Evolutionary conservation across 2,888 invertebrate genomes (phyloP).

Genomic region (Macaria liturata): DNA sequence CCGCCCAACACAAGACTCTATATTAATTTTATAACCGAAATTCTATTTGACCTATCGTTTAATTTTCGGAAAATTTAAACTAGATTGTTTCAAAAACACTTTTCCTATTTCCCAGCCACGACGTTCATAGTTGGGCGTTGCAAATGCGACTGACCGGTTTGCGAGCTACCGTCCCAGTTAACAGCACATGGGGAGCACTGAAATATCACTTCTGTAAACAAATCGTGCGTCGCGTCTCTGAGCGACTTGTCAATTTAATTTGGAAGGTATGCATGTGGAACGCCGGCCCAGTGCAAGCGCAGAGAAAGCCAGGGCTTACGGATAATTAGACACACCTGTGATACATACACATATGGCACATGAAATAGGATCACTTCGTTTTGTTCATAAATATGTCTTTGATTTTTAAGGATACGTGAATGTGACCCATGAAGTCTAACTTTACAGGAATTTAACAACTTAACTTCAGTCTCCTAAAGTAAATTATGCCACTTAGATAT

Average conservation of each 20-base stretch:
- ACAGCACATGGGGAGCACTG: conserved; percentile 62
- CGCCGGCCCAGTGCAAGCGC: conserved; percentile 12
- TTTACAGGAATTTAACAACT: too few relatives aligned
- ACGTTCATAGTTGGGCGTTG: conserved; percentile 54
- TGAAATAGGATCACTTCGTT: too few relatives aligned
- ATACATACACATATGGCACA: not conserved
- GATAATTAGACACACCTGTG: conserved; percentile 1
- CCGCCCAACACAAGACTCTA: conserved; percentile 14
- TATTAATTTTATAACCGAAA: not conserved
- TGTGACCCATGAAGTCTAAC: too few relatives aligned
- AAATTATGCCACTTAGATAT: too few relatives aligned
- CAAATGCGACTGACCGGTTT: conserved; percentile 59
- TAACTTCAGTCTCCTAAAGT: too few relatives aligned
- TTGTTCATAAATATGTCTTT: too few relatives aligned
- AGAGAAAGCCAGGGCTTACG: conserved; percentile 45
- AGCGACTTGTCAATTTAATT: conserved; percentile 73
- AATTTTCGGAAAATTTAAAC: not conserved
- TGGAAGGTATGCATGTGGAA: conserved; percentile 48
- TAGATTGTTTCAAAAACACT: conserved; percentile 6
- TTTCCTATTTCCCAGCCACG: conserved; percentile 27
- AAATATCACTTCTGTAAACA: conserved; percentile 73
- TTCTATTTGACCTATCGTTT: not conserved
- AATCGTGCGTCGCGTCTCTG: conserved; percentile 53
- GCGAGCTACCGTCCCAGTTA: conserved; percentile 61
- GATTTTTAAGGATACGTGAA: too few relatives aligned